These are phyloP conservation scores for Epinotia brunnichana DNA, from an alignment of 2,888 invertebrate genomes.

Conservation along the genomic window DNA sequence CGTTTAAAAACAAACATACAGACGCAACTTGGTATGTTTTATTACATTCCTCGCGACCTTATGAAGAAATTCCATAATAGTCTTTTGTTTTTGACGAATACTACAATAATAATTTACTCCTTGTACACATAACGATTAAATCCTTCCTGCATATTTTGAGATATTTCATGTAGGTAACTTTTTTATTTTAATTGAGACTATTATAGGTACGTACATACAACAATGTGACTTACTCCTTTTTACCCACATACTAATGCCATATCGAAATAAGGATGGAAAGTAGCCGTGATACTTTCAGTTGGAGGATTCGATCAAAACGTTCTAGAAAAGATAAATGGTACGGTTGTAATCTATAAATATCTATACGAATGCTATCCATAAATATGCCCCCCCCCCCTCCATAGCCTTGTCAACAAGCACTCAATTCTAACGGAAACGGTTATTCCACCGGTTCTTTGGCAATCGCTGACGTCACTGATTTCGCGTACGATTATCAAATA, in stretches of 20 bases:
- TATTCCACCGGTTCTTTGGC: constrained; percentile 24
- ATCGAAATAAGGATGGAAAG: not conserved
- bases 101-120: not conserved
- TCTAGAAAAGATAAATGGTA: no score
- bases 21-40: not conserved
- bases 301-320: no score
- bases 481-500: constrained; percentile 32
- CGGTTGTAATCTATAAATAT: no score
- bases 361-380: no score
- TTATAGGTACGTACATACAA: no score
- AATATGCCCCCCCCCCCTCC: not conserved
- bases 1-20: not conserved
- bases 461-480: constrained; percentile 23
- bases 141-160: no score
- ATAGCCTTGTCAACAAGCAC: constrained; percentile 11
- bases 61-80: not conserved
- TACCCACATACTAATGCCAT: not conserved
- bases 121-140: not conserved
- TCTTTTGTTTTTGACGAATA: not conserved
- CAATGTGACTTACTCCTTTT: not conserved
- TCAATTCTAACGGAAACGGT: constrained; percentile 20
- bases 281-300: not conserved
- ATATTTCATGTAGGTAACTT: no score
- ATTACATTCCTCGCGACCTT: not conserved
- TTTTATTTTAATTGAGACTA: no score